Base-by-base conservation (phyloP, 2,113 vertebrate genomes). In the Anarhynchus alexandrinus region DNA sequence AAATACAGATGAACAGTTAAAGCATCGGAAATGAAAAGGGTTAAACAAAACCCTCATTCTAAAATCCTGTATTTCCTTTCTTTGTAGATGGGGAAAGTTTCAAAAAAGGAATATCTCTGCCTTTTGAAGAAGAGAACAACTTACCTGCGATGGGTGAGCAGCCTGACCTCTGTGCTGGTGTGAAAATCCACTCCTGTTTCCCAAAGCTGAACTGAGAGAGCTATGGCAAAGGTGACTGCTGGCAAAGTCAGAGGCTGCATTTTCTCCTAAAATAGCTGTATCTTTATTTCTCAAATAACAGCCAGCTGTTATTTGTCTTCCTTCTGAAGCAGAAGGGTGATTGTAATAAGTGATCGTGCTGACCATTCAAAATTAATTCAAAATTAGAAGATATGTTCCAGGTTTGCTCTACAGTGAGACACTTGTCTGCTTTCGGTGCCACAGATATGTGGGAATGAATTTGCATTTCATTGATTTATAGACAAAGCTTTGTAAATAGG, bases 321-420 rank as follows among this genome's bases (percentile, higher is more conserved):
- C 52, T 42, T 16, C 77, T 70, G 83, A 34, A 57, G 49, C 25
- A 11, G 69, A 25, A 61, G 64, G 36, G 7, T 1, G 5, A 2
- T 3, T 26, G 34, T 65, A 15, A 0, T 3, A 11, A 16, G 52
- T 1, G 34, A 36, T 2, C 27, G 0, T 4, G 4, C 7, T 54
- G 76, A 21, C 22, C 10, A 0, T 7, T 22, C 45, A 3, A 1
- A 55, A 25, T 3, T 2, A 22, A 0, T 7, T 22, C 45, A 3
- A 2, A 55, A 25, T 3, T 2, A 22, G 57, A 38, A 79, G 23
- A 0, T 14, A 5, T 1, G 0, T 13, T 16, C n/a, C 67, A 47
- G 49, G 2, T 32, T 12, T 26, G 9, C 15, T 5, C 11, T 15
- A 4, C 38, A 29, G 30, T 0, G 17, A 32, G 21, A 6, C 7